Evolutionary conservation across 2,888 invertebrate species (phyloP), one percentile per base, ranked within the genome.

Genomic region (Drosophila subquinaria): DNA sequence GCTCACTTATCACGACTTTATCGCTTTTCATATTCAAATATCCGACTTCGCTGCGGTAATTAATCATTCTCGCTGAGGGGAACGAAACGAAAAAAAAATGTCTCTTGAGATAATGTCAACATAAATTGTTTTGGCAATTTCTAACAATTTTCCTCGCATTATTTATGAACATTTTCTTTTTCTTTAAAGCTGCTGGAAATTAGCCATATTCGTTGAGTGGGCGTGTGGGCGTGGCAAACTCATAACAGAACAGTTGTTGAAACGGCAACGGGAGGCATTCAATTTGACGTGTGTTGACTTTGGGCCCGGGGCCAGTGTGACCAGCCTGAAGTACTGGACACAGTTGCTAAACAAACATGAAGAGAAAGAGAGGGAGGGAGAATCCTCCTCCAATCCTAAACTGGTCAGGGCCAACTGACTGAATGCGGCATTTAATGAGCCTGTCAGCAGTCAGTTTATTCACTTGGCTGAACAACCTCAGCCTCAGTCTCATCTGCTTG

Each of bases 71-170:
- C 76, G 51, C 65, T 51, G 45, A 42, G 50, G 42, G 53, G 17
- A 20, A 17, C 3, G n/a, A 27, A 17, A 4, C 20, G 9, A 50
- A 69, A 86, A 66, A 66, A 66, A 81, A 90, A 90, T 89, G 89
- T 91, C 91, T 91, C 91, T 82, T 68, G 91, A 92, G 92, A 92
- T 92, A 92, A 91, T 92, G 92, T 92, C 92, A 92, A 91, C 92
- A 92, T 91, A 92, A 92, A 92, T 92, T 91, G 92, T 89, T 92
- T 91, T 87, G 90, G 91, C 91, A 92, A 92, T 92, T 92, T 92
- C 80, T 85, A 89, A 91, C 90, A 88, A 91, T 91, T 91, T 90
- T 85, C 81, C 81, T 52, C 82, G 84, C 82, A 88, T 90, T 91
- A 90, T 91, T 91, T 90, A 89, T 86, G 81, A 69, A 71, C 84